A percentile compares a stretch with the other conserved stretches of the same genome.
Conservation (phyloP, 2,113 vertebrate genomes). For the Porphyrio hochstetteri region DNA sequence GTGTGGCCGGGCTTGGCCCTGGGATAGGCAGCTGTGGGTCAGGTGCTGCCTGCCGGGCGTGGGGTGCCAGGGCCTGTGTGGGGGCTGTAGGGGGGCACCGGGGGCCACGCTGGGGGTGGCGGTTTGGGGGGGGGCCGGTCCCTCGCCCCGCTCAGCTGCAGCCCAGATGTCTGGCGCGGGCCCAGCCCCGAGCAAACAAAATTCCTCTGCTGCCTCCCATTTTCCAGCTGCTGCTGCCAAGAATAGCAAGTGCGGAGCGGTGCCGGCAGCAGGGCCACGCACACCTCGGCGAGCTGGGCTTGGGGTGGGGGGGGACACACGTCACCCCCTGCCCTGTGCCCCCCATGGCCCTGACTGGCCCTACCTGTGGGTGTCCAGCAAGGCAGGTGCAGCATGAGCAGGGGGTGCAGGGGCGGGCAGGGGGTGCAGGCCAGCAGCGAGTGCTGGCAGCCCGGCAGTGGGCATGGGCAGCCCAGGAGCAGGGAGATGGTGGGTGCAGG, state of each 20-base stretch:
- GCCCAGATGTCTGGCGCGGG: constrained; percentile 63
- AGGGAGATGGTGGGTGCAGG: neutral
- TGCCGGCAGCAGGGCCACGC: constrained; percentile 10
- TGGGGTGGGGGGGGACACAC: neutral
- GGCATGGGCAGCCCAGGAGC: neutral
- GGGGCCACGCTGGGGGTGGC: neutral
- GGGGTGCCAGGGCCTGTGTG: neutral
- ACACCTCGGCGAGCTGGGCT: neutral
- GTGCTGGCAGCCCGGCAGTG: neutral
- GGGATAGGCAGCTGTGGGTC: neutral
- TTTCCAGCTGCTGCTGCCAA: constrained; percentile 73
- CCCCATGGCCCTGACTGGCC: fast-evolving
- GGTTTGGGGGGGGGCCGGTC: neutral
- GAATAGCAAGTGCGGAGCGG: constrained; percentile 71
- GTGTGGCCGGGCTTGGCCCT: neutral
- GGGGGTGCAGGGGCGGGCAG: neutral
- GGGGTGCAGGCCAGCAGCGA: too few relatives aligned
- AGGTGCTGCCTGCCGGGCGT: neutral
- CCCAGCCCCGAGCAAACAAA: constrained; percentile 71
- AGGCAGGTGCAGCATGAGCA: neutral
- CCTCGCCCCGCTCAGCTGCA: constrained; percentile 20
- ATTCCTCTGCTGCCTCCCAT: constrained; percentile 76
- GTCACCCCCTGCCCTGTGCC: neutral
- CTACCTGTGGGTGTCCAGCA: neutral
- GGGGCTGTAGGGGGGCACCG: neutral